phyloP scores from a whole-genome alignment of 2,113 vertebrate genomes.

The Periophthalmus modestus region DNA sequence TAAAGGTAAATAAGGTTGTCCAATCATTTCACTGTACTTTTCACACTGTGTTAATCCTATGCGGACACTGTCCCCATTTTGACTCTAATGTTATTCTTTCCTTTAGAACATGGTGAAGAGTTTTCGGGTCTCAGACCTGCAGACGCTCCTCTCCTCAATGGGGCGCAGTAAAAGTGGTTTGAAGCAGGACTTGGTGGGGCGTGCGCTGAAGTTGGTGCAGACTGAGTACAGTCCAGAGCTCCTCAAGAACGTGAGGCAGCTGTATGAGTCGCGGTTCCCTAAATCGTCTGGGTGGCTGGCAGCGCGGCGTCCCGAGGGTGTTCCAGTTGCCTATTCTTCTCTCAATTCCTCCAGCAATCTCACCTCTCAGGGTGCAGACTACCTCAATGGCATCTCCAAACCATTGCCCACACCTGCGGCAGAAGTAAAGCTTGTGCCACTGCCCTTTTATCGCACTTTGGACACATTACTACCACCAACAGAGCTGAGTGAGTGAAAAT shows the following conservation, averaged over 20 bases:
- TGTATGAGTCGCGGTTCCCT: slow-evolving; percentile 93
- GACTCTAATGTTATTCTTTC: slow-evolving; percentile 30
- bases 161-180: slow-evolving; percentile 98
- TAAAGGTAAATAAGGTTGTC: not conserved
- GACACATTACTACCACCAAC: slow-evolving; percentile 93
- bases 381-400: slow-evolving; percentile 93
- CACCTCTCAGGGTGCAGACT: slow-evolving; percentile 85
- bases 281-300: slow-evolving; percentile 80
- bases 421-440: slow-evolving; percentile 87
- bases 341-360: slow-evolving; percentile 77
- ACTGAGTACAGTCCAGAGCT: slow-evolving; percentile 97
- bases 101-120: slow-evolving; percentile 99
- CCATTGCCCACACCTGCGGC: slow-evolving; percentile 77
- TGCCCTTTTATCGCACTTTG: slow-evolving; percentile 95
- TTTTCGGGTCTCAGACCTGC: slow-evolving; percentile 98
- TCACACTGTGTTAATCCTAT: not conserved
- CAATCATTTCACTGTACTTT: not conserved
- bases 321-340: slow-evolving; percentile 80
- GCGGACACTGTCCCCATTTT: not conserved
- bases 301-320: slow-evolving; percentile 78
- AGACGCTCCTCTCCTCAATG: slow-evolving; percentile 96
- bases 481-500: slow-evolving; percentile 86
- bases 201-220: slow-evolving; percentile 93
- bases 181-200: slow-evolving; percentile 96
- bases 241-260: slow-evolving; percentile 95